phyloP scores from a whole-genome alignment of 1,140 invertebrate genomes.

The Plutomurus gul region DNA sequence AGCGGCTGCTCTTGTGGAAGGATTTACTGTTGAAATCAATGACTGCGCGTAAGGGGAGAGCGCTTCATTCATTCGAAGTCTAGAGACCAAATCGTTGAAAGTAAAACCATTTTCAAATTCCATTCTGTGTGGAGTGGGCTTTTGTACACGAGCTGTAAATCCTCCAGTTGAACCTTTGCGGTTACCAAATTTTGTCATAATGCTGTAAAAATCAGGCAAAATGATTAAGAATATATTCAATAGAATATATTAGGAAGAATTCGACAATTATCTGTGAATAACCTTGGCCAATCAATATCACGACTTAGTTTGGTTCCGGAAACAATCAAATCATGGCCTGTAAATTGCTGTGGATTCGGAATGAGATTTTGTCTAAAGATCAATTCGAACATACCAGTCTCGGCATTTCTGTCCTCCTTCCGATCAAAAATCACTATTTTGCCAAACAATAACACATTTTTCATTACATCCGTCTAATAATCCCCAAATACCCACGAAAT shows the following conservation, averaged over 20 bases:
- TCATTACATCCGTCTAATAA: neutral
- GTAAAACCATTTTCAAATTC: slow-evolving; percentile 39
- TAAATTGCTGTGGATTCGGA: slow-evolving; percentile 71
- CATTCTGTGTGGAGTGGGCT: neutral
- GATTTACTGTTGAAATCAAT: neutral
- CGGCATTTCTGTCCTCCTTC: slow-evolving; percentile 73
- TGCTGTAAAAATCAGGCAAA: too few species aligned
- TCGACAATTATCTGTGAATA: too few species aligned
- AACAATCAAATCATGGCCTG: slow-evolving; percentile 75
- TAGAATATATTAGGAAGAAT: neutral
- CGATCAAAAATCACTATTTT: slow-evolving; percentile 84
- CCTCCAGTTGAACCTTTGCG: neutral
- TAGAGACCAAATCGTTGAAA: slow-evolving; percentile 45
- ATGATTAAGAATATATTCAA: neutral
- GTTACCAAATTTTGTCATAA: slow-evolving; percentile 44
- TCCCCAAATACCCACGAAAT: neutral
- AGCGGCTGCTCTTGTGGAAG: too few species aligned
- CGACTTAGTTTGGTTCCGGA: slow-evolving; percentile 64
- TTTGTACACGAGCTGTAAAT: neutral
- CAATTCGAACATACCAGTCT: slow-evolving; percentile 84
- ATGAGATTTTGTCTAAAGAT: slow-evolving; percentile 70
- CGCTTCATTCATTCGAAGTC: slow-evolving; percentile 23
- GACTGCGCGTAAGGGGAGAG: neutral
- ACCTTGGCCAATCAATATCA: slow-evolving; percentile 53
- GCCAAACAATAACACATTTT: slow-evolving; percentile 16